Percentiles rank a stretch among this genome's conserved stretches.
These are phyloP conservation scores for Sebastes flavidus DNA, from an alignment of 2,797 vertebrate genomes.

Conservation along the genomic window DNA sequence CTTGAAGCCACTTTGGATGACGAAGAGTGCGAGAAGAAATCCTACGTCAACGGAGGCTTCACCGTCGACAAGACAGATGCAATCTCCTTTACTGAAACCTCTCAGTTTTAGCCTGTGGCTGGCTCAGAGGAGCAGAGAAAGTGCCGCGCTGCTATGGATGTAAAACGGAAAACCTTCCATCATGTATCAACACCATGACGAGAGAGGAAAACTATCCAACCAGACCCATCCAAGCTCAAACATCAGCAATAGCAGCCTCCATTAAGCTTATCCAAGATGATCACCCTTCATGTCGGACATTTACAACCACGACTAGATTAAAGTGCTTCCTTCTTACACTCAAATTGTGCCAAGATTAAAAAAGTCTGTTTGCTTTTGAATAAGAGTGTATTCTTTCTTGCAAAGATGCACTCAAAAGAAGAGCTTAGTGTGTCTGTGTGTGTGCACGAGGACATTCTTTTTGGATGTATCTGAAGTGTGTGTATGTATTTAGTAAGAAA, in stretches of 20 bases:
- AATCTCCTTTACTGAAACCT: slow-evolving; percentile 97
- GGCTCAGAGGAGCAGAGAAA: slow-evolving; percentile 46
- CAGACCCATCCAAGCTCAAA: slow-evolving; percentile 58
- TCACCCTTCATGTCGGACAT: slow-evolving; percentile 46
- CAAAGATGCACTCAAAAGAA: slow-evolving; percentile 30
- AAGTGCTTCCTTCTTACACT: slow-evolving; percentile 81
- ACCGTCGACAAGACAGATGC: slow-evolving; percentile 95
- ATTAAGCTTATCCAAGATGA: slow-evolving; percentile 56
- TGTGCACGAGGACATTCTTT: slow-evolving; percentile 11
- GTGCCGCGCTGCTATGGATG: slow-evolving; percentile 52
- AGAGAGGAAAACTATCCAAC: slow-evolving; percentile 47
- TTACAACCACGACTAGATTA: slow-evolving; percentile 55
- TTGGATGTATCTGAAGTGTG: slow-evolving; percentile 29
- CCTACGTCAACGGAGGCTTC: slow-evolving; percentile 96
- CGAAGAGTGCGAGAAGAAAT: slow-evolving; percentile 91
- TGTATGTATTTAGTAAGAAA: slow-evolving; percentile 57
- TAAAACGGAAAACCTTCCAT: slow-evolving; percentile 36
- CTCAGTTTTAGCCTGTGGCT: slow-evolving; percentile 89
- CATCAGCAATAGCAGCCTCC: slow-evolving; percentile 77
- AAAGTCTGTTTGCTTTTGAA: slow-evolving; percentile 44
- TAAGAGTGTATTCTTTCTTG: slow-evolving; percentile 31
- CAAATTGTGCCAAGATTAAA: slow-evolving; percentile 72
- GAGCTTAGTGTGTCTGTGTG: slow-evolving; percentile 9
- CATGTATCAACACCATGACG: slow-evolving; percentile 62
- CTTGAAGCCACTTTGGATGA: slow-evolving; percentile 88